Percentiles rank a stretch among this genome's conserved stretches.
phyloP scores from a whole-genome alignment of 2,113 vertebrate species.

The Pygoscelis adeliae region DNA sequence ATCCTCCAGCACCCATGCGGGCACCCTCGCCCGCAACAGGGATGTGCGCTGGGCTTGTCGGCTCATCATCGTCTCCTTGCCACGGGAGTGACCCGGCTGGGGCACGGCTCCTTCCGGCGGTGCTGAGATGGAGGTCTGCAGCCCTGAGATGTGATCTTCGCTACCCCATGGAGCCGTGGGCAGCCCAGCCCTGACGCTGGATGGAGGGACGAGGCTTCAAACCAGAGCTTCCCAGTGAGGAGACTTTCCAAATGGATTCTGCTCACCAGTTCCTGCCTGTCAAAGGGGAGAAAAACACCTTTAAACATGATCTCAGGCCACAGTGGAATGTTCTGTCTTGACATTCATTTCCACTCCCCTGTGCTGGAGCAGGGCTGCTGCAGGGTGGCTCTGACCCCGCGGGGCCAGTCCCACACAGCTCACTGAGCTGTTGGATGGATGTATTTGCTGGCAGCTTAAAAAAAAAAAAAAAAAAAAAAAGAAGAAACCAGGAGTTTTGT shows the following conservation, averaged over 20 bases:
- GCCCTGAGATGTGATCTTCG: background rate
- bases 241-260: background rate
- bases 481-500: background rate
- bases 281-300: background rate
- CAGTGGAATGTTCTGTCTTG: background rate
- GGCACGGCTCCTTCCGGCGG: background rate
- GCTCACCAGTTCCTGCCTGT: background rate
- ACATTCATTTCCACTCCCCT: rapidly evolving
- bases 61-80: background rate
- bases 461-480: background rate
- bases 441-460: background rate
- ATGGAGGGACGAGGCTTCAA: background rate
- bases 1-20: background rate
- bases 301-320: rapidly evolving
- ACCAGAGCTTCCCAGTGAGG: rapidly evolving
- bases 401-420: background rate
- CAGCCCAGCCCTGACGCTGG: rapidly evolving
- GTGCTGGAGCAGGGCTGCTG: background rate
- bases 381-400: rapidly evolving
- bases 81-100: rapidly evolving
- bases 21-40: rapidly evolving
- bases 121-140: background rate
- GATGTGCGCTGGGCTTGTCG: rapidly evolving
- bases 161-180: rapidly evolving
- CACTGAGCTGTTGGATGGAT: background rate